Conservation (phyloP, 2,113 vertebrate genomes). For the Passer montanus region DNA sequence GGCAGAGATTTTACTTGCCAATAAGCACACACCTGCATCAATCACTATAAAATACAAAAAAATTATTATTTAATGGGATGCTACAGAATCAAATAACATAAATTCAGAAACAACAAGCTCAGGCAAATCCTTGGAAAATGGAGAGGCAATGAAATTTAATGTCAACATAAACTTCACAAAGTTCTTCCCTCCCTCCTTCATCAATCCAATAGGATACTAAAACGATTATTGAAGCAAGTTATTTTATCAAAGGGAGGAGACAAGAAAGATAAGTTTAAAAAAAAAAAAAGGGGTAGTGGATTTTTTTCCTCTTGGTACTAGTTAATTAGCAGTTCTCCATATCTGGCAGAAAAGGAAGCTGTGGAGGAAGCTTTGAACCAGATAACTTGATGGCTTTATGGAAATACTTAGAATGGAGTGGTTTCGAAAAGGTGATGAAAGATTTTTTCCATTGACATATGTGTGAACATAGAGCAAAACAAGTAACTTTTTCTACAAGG, state of each 20-base stretch:
- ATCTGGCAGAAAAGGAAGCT: background rate
- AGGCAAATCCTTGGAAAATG: background rate
- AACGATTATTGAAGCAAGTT: background rate
- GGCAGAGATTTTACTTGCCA: background rate
- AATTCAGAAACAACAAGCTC: background rate
- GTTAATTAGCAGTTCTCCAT: background rate
- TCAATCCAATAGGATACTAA: background rate
- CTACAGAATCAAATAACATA: background rate
- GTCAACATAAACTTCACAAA: background rate
- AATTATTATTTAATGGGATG: background rate
- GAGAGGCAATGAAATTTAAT: background rate
- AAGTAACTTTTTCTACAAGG: background rate
- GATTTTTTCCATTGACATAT: background rate
- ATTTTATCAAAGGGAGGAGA: background rate
- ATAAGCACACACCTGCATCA: background rate
- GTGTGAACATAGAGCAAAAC: background rate
- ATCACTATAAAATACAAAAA: background rate
- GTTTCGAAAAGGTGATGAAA: background rate
- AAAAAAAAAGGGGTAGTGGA: accelerated
- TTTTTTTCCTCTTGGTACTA: background rate
- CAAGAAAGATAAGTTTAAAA: background rate
- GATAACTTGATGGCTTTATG: background rate
- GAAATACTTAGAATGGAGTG: background rate
- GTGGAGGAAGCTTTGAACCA: background rate
- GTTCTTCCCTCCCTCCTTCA: background rate